These are phyloP conservation scores for Acrossocheilus fasciatus DNA, from an alignment of 2,797 vertebrate genomes.

Conservation along the genomic window DNA sequence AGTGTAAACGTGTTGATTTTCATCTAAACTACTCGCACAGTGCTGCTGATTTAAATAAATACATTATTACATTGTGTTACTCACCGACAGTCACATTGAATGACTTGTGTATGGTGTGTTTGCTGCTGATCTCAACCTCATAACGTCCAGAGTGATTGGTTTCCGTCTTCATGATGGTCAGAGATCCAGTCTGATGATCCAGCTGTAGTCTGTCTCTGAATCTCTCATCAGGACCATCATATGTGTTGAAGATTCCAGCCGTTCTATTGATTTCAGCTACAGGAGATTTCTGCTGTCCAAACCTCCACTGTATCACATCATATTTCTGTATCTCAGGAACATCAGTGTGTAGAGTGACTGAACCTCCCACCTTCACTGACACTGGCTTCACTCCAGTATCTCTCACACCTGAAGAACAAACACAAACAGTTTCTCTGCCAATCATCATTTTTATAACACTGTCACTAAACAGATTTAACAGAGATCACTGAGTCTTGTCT, in stretches of 20 bases:
- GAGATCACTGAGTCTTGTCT: no score
- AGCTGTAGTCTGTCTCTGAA: not conserved
- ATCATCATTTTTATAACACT: no score
- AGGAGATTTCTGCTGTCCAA: not conserved
- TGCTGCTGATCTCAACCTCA: not conserved
- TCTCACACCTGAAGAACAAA: not conserved
- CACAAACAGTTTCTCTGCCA: no score
- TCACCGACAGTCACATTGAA: not conserved
- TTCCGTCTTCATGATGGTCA: accelerated
- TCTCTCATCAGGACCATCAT: not conserved
- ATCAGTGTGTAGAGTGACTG: not conserved
- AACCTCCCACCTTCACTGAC: not conserved
- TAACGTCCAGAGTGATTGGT: not conserved
- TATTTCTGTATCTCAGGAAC: not conserved
- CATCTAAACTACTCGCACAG: not conserved
- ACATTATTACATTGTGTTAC: not conserved
- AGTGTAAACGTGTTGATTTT: not conserved
- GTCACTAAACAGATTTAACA: no score
- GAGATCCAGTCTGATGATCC: not conserved
- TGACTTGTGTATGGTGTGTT: not conserved
- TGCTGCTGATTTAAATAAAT: not conserved
- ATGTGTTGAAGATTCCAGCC: not conserved
- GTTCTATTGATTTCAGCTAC: not conserved
- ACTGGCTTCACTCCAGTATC: not conserved
- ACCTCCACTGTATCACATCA: not conserved